Conservation (phyloP, 2,888 invertebrate genomes). For the Tinea trinotella region DNA sequence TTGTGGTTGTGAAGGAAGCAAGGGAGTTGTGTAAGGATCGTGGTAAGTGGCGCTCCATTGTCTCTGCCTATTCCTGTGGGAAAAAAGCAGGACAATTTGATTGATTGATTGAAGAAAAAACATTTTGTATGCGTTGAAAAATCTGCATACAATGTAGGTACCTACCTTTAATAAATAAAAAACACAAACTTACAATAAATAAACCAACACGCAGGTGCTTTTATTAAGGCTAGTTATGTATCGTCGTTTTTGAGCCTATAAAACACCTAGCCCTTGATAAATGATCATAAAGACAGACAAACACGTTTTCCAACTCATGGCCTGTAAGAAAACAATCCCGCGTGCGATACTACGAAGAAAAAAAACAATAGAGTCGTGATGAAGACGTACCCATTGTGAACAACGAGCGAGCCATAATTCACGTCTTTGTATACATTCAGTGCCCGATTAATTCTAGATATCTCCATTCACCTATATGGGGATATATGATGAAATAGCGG, state of each 20-base stretch:
- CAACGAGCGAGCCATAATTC: conserved; percentile 68
- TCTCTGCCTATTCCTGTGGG: too few species aligned
- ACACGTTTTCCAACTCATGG: conserved; percentile 58
- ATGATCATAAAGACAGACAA: conserved; percentile 44
- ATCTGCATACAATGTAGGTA: too few species aligned
- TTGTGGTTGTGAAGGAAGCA: too few species aligned
- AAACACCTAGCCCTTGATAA: conserved; percentile 35
- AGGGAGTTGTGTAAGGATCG: too few species aligned
- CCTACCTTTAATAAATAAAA: background rate
- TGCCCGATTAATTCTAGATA: conserved; percentile 71
- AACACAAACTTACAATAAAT: background rate
- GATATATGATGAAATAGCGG: conserved; percentile 48
- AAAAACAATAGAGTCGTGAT: conserved; percentile 69
- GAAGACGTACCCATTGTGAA: conserved; percentile 72
- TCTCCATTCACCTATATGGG: conserved; percentile 64
- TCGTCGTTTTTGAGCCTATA: conserved; percentile 14
- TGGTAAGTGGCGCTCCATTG: too few species aligned
- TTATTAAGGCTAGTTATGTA: conserved; percentile 18
- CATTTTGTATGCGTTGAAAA: too few species aligned
- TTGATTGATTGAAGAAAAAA: too few species aligned
- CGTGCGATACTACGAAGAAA: conserved; percentile 55
- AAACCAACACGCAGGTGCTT: background rate
- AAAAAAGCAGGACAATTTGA: too few species aligned
- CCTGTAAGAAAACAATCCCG: conserved; percentile 62
- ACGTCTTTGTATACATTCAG: conserved; percentile 66